Evolutionary conservation across 2,113 vertebrate genomes (phyloP), one percentile per base, ranked within the genome.

Genomic region (Brachypodius melanocephalos): DNA sequence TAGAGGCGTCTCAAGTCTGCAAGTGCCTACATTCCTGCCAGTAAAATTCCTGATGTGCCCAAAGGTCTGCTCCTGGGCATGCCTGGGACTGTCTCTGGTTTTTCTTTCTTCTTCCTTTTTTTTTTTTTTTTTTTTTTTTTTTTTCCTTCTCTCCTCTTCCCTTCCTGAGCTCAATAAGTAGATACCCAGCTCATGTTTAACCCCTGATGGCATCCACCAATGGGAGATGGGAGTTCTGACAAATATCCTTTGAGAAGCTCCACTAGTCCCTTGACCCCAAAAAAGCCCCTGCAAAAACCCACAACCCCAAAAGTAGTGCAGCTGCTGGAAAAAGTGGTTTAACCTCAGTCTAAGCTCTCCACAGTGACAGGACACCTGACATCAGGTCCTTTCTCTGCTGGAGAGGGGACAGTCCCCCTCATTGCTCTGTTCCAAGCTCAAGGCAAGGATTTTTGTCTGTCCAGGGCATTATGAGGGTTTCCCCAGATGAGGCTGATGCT

Each of bases 1-100:
- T 93, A 85, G 95, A 95, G 96, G 95, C 95, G 93, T 96, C 96
- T 97, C 52, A 93, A 95, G 95, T 97, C 96, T 96, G 92, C 77
- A 71, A 97, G 84, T 89, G 86, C 91, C 93, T 89, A 84, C 2
- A 4, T 48, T 86, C 52, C 86, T 95, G 86, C 93, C 95, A 95
- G 83, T 59, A 90, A 95, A 95, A 95, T 97, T 97, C 91, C 80
- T 87, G 76, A 95, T 91, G 83, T 96, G 96, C 92, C 94, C 91
- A 67, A 61, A 96, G 94, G 80, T 92, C 93, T 95, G 86, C 96
- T 95, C 61, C 95, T 91, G 84, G 96, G 95, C 96, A 92, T 93
- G 95, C 93, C 93, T 72, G 65, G 36, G 87, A 89, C 73, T 92
- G 95, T 91, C 89, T 95, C 85, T 62, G n/a, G 0, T 76, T 91